Evolutionary conservation across 1,140 invertebrate genomes (phyloP), one percentile per base, ranked within the genome.

Genomic region (Sesamia nonagrioides): DNA sequence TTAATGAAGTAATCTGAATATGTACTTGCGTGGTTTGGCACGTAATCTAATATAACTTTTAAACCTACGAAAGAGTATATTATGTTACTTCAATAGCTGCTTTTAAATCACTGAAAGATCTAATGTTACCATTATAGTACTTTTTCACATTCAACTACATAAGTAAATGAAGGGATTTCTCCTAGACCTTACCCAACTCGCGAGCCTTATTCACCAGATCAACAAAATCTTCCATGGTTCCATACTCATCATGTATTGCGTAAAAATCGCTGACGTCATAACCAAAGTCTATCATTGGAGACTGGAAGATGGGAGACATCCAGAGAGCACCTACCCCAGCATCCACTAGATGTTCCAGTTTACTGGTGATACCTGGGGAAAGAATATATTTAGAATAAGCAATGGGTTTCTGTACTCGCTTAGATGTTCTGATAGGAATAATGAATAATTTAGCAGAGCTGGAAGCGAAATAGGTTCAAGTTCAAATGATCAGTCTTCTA

Each of bases 1-100:
- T 96, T 95, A 42, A 91, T 68, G 81, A 97, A 98, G 96, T 97
- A 97, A 35, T 95, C 90, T 77, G 97, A 96, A 72, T 96, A 86
- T 72, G 96, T 95, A 45, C 97, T 97, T 0, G 97, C 96, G 82
- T 98, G 97, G 89, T 98, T 98, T 1, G 97, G 97, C 8, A 97
- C 96, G 74, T 97, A 96, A 86, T 97, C 97, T 77, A 97, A 78
- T 2, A 97, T 90, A 0, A 92, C 84, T 79, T 84, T 87, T 45
- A 79, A 76, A 1, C 79, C 79, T 61, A 18, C 37, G 58, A 48
- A 17, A 52, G 13, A 18, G 52, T 40, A 35, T 15, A 17, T n/a
- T 37, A 18, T 37, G 6, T 60, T 71, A 50, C 42, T 27, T 69
- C 9, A 69, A 9, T 56, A 1, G 37, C n/a, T n/a, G n/a, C n/a